phyloP scores from a whole-genome alignment of 2,888 invertebrate genomes.

The Acleris emargana region DNA sequence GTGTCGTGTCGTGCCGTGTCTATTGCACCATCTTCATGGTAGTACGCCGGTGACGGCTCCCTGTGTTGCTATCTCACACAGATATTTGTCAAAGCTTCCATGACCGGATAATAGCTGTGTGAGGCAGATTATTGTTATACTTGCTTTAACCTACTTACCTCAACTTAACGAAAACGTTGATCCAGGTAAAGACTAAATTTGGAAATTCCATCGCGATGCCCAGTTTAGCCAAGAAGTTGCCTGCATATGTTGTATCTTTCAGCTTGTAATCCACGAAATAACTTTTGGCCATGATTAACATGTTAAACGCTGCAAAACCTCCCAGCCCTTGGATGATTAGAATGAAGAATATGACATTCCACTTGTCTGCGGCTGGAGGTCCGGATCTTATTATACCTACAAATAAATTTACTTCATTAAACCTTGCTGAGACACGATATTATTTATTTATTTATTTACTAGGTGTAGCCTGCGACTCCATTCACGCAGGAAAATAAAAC shows the following conservation, averaged over 20 bases:
- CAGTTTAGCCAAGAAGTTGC: slow-evolving; percentile 92
- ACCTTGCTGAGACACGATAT: no score
- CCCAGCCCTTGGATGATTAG: slow-evolving; percentile 97
- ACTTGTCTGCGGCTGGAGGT: slow-evolving; percentile 90
- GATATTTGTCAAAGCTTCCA: no score
- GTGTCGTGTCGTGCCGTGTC: no score
- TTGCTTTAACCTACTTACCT: slow-evolving; percentile 84
- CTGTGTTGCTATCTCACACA: no score
- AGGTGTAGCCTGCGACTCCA: no score
- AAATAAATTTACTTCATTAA: slow-evolving; percentile 23
- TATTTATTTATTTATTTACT: no score
- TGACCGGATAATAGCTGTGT: no score
- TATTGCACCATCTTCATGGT: no score
- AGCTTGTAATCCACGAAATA: slow-evolving; percentile 97
- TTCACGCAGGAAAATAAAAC: no score
- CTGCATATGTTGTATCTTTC: slow-evolving; percentile 83
- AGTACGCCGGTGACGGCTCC: no score
- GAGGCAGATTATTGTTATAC: no score
- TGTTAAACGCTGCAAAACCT: slow-evolving; percentile 98
- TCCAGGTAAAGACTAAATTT: slow-evolving; percentile 96
- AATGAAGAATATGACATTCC: slow-evolving; percentile 92
- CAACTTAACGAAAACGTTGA: slow-evolving; percentile 94
- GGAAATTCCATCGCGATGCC: slow-evolving; percentile 97
- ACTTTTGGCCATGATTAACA: slow-evolving; percentile 98
- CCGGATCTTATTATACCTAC: slow-evolving; percentile 81